A percentile compares a stretch with the other conserved stretches of the same genome.
Evolutionary conservation across 2,888 invertebrate species (phyloP).

Genomic region (Theretra japonica): DNA sequence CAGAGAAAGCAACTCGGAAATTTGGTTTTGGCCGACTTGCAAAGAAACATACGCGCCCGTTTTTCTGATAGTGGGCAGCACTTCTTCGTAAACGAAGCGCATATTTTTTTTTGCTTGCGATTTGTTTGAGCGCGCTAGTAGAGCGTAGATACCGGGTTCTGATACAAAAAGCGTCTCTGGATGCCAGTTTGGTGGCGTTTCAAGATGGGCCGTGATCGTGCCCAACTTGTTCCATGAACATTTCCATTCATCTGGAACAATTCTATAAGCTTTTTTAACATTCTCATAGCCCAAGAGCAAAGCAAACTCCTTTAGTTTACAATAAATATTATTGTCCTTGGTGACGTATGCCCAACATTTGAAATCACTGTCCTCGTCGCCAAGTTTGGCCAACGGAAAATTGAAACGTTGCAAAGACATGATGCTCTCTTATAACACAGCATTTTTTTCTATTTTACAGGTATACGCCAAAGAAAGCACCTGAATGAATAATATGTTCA

Average conservation of each 20-base stretch:
- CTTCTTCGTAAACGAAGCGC: conserved; percentile 35
- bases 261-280: conserved; percentile 35
- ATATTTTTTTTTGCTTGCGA: conserved; percentile 36
- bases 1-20: conserved; percentile 32
- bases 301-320: conserved; percentile 36
- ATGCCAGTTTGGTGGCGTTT: conserved; percentile 24
- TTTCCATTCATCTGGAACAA: conserved; percentile 31
- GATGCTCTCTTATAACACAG: conserved; percentile 32
- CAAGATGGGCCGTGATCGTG: conserved; percentile 33
- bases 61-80: conserved; percentile 29
- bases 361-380: conserved; percentile 24
- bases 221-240: conserved; percentile 34
- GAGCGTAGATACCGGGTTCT: conserved; percentile 36
- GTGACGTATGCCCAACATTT: conserved; percentile 36
- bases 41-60: conserved; percentile 25
- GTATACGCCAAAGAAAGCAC: conserved; percentile 37
- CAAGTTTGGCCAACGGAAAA: conserved; percentile 33
- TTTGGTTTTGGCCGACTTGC: conserved; percentile 26
- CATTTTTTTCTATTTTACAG: conserved; percentile 33
- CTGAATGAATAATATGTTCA: conserved; percentile 36
- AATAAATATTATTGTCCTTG: conserved; percentile 37
- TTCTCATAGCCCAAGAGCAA: conserved; percentile 36
- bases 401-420: conserved; percentile 32
- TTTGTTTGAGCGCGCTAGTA: conserved; percentile 34
- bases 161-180: conserved; percentile 36